phyloP scores from a whole-genome alignment of 1,140 invertebrate species.

The Drosophila quadrilineata region DNA sequence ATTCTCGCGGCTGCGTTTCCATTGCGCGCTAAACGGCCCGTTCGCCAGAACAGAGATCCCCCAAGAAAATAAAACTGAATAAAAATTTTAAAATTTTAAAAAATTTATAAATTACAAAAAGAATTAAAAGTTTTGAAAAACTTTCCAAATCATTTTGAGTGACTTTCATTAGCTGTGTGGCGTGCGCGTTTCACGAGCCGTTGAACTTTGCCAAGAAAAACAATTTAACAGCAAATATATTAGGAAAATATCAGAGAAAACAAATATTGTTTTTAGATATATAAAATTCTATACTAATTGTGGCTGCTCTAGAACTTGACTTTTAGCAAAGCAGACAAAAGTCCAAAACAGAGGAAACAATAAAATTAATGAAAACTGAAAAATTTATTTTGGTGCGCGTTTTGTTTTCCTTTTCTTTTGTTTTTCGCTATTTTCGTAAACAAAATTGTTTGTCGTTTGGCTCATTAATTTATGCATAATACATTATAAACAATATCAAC shows the following conservation, averaged over 20 bases:
- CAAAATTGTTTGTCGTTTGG: conserved; percentile 22
- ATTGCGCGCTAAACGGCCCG: conserved; percentile 54
- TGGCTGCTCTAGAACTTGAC: background rate
- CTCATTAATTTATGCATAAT: background rate
- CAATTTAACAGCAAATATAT: background rate
- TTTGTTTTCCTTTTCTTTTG: conserved; percentile 17
- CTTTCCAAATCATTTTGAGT: background rate
- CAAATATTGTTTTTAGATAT: too few relatives aligned
- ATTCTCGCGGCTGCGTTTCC: conserved; percentile 31
- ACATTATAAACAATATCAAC: too few relatives aligned
- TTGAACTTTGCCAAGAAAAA: conserved; percentile 36
- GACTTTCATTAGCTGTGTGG: conserved; percentile 19
- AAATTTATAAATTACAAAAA: too few relatives aligned
- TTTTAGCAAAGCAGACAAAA: too few relatives aligned
- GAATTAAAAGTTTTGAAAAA: background rate
- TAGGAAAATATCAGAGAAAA: background rate
- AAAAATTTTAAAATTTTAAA: too few relatives aligned
- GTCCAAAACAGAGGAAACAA: conserved; percentile 1
- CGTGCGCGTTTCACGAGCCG: conserved; percentile 20
- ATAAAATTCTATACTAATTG: background rate
- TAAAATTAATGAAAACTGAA: background rate
- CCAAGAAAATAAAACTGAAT: conserved; percentile 11
- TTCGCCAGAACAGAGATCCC: conserved; percentile 40
- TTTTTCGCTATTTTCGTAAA: conserved; percentile 42
- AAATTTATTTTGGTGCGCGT: conserved; percentile 12